Conservation (phyloP, 64 coral and sea anemone species). For the Orbicella faveolata region DNA sequence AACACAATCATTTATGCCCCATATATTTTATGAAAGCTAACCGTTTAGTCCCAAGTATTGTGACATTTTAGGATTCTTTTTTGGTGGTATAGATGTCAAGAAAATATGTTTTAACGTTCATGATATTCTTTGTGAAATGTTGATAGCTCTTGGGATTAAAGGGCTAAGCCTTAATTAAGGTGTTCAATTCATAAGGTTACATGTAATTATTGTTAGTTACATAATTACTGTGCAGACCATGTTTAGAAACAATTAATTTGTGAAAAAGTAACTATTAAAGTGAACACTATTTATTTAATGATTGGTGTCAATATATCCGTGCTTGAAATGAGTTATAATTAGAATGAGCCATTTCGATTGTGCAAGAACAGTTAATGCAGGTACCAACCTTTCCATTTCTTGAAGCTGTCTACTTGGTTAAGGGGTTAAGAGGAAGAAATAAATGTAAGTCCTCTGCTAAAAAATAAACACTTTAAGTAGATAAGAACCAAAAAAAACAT, state of each 20-base stretch:
- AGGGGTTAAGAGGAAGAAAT: conserved; percentile 51
- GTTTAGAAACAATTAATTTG: not conserved
- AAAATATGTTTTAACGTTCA: no score
- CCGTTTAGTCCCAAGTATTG: no score
- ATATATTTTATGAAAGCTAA: no score
- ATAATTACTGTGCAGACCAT: not conserved
- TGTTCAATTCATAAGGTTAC: not conserved
- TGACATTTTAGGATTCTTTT: no score
- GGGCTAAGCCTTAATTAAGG: no score
- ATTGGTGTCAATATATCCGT: not conserved
- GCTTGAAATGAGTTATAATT: not conserved
- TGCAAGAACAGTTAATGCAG: conserved; percentile 1
- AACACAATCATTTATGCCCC: no score
- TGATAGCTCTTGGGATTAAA: no score
- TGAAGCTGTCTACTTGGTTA: conserved; percentile 55
- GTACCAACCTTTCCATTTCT: conserved; percentile 59
- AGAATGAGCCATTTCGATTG: not conserved
- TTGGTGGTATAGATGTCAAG: no score
- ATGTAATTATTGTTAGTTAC: not conserved
- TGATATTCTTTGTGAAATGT: no score
- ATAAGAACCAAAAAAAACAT: not conserved
- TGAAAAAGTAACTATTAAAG: not conserved
- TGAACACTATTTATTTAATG: not conserved
- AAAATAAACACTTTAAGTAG: conserved; percentile 16
- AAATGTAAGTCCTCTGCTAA: conserved; percentile 37